Percentiles rank a stretch among this genome's conserved stretches.
phyloP scores from a whole-genome alignment of 2,888 invertebrate species.

The Seira musarum region DNA sequence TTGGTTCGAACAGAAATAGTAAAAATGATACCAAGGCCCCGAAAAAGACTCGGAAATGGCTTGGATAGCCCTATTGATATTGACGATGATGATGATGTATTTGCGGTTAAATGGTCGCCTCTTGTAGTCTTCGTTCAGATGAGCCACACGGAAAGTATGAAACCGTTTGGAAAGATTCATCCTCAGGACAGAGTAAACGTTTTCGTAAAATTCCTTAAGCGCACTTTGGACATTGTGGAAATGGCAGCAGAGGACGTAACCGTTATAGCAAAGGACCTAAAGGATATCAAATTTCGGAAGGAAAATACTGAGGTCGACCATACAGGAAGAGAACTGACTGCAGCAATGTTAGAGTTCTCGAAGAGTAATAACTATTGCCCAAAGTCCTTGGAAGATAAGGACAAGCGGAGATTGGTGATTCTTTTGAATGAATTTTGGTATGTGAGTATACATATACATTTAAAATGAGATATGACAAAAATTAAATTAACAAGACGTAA shows the following conservation, averaged over 20 bases:
- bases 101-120: slow-evolving; percentile 55
- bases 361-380: slow-evolving; percentile 22
- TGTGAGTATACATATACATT: too few species aligned
- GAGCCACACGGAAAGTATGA: not conserved
- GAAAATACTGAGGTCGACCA: too few species aligned
- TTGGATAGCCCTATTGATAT: slow-evolving; percentile 27
- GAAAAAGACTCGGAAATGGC: slow-evolving; percentile 36
- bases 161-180: slow-evolving; percentile 32
- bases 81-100: slow-evolving; percentile 51
- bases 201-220: slow-evolving; percentile 43
- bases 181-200: slow-evolving; percentile 47
- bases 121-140: slow-evolving; percentile 32
- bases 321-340: slow-evolving; percentile 18
- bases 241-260: slow-evolving; percentile 52
- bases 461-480: too few species aligned
- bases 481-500: too few species aligned
- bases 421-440: slow-evolving; percentile 48
- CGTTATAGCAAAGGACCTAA: not conserved
- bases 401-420: slow-evolving; percentile 12
- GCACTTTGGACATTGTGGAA: slow-evolving; percentile 46
- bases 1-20: slow-evolving; percentile 15
- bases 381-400: slow-evolving; percentile 5
- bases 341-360: slow-evolving; percentile 31
- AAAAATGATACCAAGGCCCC: slow-evolving; percentile 18
- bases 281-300: not conserved